A percentile compares a stretch with the other conserved stretches of the same genome.
Conservation (phyloP, 2,888 invertebrate species). For the Chrysolina americana region DNA sequence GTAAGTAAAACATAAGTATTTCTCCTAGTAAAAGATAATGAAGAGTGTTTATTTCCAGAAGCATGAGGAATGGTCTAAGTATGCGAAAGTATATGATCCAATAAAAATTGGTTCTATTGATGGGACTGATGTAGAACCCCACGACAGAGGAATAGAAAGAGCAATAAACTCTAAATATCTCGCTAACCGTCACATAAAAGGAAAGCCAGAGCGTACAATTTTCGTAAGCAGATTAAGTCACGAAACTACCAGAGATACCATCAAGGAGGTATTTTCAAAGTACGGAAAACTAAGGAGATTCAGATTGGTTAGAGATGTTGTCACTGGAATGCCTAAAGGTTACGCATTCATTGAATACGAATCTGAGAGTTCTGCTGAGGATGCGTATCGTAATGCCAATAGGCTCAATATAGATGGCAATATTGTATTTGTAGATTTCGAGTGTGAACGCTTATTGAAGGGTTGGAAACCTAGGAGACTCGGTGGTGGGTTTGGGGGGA, state of each 20-base stretch:
- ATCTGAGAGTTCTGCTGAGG: constrained; percentile 73
- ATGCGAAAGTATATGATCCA: constrained; percentile 80
- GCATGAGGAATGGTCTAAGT: constrained; percentile 70
- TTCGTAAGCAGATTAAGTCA: constrained; percentile 83
- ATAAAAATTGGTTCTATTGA: constrained; percentile 90
- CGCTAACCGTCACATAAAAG: constrained; percentile 78
- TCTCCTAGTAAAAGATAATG: background rate
- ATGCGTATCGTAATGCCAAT: constrained; percentile 76
- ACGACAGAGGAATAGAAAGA: constrained; percentile 83
- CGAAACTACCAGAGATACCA: constrained; percentile 76
- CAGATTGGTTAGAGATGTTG: constrained; percentile 82
- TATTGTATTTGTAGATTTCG: constrained; percentile 83
- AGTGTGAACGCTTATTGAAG: constrained; percentile 78
- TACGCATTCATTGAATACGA: constrained; percentile 91
- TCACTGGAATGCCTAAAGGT: constrained; percentile 83
- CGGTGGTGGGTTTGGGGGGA: constrained; percentile 91
- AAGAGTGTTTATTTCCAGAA: background rate
- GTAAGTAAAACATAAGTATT: constrained; percentile 15
- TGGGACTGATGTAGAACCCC: constrained; percentile 86
- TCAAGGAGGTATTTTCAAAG: constrained; percentile 74
- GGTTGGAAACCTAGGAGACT: constrained; percentile 90
- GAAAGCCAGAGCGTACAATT: constrained; percentile 80
- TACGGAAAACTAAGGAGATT: constrained; percentile 78
- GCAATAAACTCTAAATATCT: constrained; percentile 79
- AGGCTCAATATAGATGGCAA: constrained; percentile 77